Evolutionary conservation across 2,113 vertebrate genomes (phyloP).

Genomic region (Peromyscus leucopus): DNA sequence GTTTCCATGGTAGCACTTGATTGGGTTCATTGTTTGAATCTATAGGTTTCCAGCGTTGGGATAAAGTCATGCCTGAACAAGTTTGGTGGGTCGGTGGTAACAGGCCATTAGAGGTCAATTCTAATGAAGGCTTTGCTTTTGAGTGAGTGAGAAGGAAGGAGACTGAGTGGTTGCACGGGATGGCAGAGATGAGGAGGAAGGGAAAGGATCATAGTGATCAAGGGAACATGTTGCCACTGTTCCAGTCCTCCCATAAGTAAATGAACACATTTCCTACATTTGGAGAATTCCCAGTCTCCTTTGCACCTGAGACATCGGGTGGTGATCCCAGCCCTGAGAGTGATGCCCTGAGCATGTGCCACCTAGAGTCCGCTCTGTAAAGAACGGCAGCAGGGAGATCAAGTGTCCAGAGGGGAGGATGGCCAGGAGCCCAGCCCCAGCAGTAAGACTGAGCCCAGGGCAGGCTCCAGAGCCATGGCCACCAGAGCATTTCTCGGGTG

Average conservation of each 20-base stretch:
- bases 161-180: not conserved
- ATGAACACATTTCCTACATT: not conserved
- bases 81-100: conserved; percentile 5
- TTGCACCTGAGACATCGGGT: not conserved
- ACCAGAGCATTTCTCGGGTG: not conserved
- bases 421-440: not conserved
- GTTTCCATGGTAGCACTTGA: not conserved
- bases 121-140: conserved; percentile 9
- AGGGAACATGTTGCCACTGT: not conserved
- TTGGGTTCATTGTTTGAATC: not conserved
- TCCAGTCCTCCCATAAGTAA: not conserved
- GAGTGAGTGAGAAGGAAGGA: not conserved
- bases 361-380: not conserved
- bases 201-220: not conserved
- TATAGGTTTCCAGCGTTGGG: not conserved
- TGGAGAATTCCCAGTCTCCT: not conserved
- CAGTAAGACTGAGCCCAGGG: not conserved
- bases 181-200: not conserved
- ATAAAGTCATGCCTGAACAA: not conserved
- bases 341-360: not conserved
- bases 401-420: not conserved
- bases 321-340: not conserved
- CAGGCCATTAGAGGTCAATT: not conserved
- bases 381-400: not conserved
- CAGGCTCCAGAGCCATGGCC: not conserved